Percentiles rank a stretch among this genome's conserved stretches.
phyloP scores from a whole-genome alignment of 2,888 invertebrate genomes.

The Eupithecia exiguata region DNA sequence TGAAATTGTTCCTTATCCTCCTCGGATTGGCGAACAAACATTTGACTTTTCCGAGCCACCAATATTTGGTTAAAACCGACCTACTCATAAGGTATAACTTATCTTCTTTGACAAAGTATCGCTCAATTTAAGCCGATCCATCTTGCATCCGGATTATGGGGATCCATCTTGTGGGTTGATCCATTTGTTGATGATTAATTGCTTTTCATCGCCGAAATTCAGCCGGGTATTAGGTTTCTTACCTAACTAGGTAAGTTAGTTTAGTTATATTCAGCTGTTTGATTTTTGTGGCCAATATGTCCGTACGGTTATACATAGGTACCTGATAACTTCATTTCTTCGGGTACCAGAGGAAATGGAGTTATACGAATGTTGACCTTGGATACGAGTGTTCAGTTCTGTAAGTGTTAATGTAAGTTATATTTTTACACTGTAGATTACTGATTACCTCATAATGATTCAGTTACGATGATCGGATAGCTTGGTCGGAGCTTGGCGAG shows the following conservation, averaged over 20 bases:
- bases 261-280: not conserved
- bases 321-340: not conserved
- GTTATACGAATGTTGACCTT: not conserved
- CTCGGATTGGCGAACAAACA: not conserved
- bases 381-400: not conserved
- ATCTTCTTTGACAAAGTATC: not conserved
- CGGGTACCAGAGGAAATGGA: too few species aligned
- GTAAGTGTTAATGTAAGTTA: not conserved
- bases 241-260: not conserved
- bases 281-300: not conserved
- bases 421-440: not conserved
- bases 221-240: not conserved
- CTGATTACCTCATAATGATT: not conserved
- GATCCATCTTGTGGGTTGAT: conserved; percentile 20
- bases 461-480: not conserved
- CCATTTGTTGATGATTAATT: conserved; percentile 35
- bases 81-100: not conserved
- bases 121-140: conserved; percentile 13
- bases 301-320: not conserved
- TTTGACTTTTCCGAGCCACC: not conserved
- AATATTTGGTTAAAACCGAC: not conserved
- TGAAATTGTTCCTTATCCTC: not conserved
- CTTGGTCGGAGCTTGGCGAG: not conserved
- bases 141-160: conserved; percentile 11
- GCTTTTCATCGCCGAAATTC: conserved; percentile 12